Base-by-base conservation (phyloP, 2,797 vertebrate genomes). In the Diplodus puntazzo region DNA sequence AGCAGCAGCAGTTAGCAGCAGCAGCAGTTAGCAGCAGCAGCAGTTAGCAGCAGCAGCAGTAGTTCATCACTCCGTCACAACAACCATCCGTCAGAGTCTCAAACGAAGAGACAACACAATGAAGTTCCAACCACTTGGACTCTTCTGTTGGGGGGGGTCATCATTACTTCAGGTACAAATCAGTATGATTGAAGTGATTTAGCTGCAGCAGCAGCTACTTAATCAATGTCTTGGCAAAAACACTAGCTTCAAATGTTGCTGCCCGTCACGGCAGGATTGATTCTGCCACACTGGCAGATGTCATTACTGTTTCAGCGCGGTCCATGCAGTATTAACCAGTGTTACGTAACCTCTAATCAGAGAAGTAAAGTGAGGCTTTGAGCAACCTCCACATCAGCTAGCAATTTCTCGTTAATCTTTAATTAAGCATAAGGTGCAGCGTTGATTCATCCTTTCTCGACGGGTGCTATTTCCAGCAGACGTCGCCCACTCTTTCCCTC, bases 401-500 rank as follows among this genome's bases (percentile, higher is more conserved):
- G 87, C 89, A 87, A 92, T 89, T 88, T 89, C 91, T 91, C 48
- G 77, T 95, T 93, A 94, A 95, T 95, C 91, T 95, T 96, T 95
- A 95, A 95, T 95, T 94, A 95, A 93, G 88, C 87, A 86, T 82
- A 91, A 94, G 92, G 93, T 93, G 85, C 85, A 61, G 86, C 87
- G 81, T 94, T 88, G 89, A 94, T 93, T 94, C 86, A 89, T 92
- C 91, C 87, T 76, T 90, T 83, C 89, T 88, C 67, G 53, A 80
- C 63, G 42, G 69, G 73, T 62, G 88, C 94, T 96, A 95, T 95
- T 95, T 94, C 84, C 64, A 82, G 91, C 86, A 48, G 20, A 54
- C 61, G 27, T 87, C 86, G 65, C 88, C 93, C 92, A 88, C 93
- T 89, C 90, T 50, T 54, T 12, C 67, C 45, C 49, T 85, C 86